Conservation (phyloP, 2,888 invertebrate genomes). For the Athalia rosae region DNA sequence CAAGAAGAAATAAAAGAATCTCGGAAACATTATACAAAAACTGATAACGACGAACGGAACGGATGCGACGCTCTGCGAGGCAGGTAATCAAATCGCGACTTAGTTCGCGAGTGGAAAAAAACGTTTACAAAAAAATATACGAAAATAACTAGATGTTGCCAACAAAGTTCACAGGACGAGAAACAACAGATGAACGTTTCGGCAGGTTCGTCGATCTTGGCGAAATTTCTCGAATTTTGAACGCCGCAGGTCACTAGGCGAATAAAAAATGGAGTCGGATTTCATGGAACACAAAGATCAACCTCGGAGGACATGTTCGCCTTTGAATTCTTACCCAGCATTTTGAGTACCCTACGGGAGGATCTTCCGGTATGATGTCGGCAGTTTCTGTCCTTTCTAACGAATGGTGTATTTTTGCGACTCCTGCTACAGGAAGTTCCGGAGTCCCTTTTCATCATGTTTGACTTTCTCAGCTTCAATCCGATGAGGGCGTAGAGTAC, state of each 20-base stretch:
- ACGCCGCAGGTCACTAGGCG: too few relatives aligned
- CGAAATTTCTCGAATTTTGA: background rate
- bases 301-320: slow-evolving; percentile 53
- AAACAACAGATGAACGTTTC: too few relatives aligned
- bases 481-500: slow-evolving; percentile 77
- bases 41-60: too few relatives aligned
- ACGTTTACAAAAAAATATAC: too few relatives aligned
- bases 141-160: too few relatives aligned
- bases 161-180: too few relatives aligned
- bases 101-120: too few relatives aligned
- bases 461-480: slow-evolving; percentile 75
- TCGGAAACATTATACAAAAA: too few relatives aligned
- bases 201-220: background rate
- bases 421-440: slow-evolving; percentile 50
- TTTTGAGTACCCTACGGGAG: slow-evolving; percentile 82
- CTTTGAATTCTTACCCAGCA: slow-evolving; percentile 80
- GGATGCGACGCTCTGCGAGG: too few relatives aligned
- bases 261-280: background rate
- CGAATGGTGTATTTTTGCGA: slow-evolving; percentile 42
- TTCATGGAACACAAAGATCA: slow-evolving; percentile 27
- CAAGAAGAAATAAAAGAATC: too few relatives aligned
- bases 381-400: slow-evolving; percentile 53
- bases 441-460: slow-evolving; percentile 71
- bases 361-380: slow-evolving; percentile 76
- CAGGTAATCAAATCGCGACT: too few relatives aligned